Evolutionary conservation across 2,888 invertebrate species (phyloP), one percentile per base, ranked within the genome.

Genomic region (Tillus elongatus): DNA sequence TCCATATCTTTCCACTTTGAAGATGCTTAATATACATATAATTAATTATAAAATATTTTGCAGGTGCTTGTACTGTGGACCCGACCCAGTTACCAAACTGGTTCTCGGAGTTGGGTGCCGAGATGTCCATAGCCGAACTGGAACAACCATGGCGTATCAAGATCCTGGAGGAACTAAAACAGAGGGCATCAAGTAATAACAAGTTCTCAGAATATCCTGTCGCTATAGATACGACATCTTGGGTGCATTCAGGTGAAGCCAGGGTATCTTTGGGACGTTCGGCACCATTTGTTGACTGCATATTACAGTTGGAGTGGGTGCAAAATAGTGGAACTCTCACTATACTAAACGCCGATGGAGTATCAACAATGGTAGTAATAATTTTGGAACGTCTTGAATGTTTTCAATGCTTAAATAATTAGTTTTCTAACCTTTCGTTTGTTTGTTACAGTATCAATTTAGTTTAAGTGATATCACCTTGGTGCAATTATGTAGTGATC

Each of bases 171-270:
- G 73, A 74, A 51, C 67, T 91, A 29, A 78, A 76, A 58, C 61
- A 58, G 31, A 71, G 84, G 51, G 40, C 61, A 15, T 49, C 52
- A 2, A 44, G 45, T 3, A 40, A 56, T 46, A 66, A 68, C 11
- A 37, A 37, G 26, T 48, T 33, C 38, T 30, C 31, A 4, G 67
- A 71, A 39, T 88, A 80, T 65, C 82, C 83, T 51, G 73, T 79
- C 53, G 89, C 89, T 14, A 74, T 89, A 35, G 88, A 89, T 65
- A 80, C 82, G 55, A 80, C 82, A 13, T 88, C 88, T 0, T 91
- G 90, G 88, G 75, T 85, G 1, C 84, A 89, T 54, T 80, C 80
- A 40, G 86, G 85, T 28, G 83, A 88, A 63, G 82, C 83, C 1
- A 75, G 84, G 52, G 56, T 61, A 13, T 57, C 54, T 46, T 50